A percentile compares a stretch with the other conserved stretches of the same genome.
Evolutionary conservation across 2,888 invertebrate genomes (phyloP).

Genomic region (Eupithecia pulchellata): DNA sequence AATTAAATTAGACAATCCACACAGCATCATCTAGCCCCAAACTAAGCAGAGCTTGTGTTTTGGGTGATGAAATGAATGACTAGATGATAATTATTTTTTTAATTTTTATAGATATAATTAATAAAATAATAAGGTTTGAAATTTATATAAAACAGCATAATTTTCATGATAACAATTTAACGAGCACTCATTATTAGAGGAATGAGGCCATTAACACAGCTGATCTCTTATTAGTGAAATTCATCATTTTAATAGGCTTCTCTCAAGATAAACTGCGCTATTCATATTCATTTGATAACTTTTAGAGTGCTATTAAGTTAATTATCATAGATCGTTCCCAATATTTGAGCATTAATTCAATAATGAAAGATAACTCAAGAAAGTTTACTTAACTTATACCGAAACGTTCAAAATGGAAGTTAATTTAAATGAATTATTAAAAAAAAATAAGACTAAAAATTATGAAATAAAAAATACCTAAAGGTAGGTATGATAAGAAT

Average conservation of each 20-base stretch:
- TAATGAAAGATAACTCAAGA: not conserved
- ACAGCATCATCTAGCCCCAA: too few relatives aligned
- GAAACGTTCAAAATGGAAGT: not conserved
- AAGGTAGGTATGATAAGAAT: not conserved
- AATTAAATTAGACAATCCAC: not conserved
- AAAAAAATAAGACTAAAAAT: too few relatives aligned
- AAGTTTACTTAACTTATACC: not conserved
- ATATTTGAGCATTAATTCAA: not conserved
- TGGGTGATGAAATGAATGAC: too few relatives aligned
- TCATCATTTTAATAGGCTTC: not conserved
- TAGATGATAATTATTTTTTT: too few relatives aligned
- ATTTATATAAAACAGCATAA: not conserved
- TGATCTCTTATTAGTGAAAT: constrained; percentile 1
- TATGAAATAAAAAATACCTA: not conserved
- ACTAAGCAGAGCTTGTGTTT: too few relatives aligned
- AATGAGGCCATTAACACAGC: constrained; percentile 11
- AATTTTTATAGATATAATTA: too few relatives aligned
- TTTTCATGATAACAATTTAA: not conserved
- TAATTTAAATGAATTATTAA: too few relatives aligned
- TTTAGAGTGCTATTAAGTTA: not conserved
- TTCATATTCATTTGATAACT: not conserved
- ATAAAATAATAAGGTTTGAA: too few relatives aligned
- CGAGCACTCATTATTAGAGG: not conserved
- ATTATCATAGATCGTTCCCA: not conserved
- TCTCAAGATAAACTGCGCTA: not conserved